These are phyloP conservation scores for Poecilia latipinna DNA, from an alignment of 2,113 vertebrate genomes.

Conservation along the genomic window DNA sequence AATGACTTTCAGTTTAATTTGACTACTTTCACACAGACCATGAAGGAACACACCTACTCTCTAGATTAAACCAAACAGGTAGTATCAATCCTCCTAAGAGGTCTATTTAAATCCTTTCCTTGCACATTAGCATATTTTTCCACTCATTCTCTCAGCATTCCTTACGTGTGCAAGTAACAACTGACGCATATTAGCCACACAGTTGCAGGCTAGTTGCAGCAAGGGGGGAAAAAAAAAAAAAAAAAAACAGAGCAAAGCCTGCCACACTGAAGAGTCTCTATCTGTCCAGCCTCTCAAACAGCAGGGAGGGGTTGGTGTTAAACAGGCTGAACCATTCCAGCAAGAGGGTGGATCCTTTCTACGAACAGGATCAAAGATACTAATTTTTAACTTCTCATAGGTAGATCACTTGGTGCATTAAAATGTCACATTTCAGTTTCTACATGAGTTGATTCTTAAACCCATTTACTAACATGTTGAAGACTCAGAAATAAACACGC, in stretches of 20 bases:
- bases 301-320: constrained; percentile 41
- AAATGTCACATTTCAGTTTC: background rate
- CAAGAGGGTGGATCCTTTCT: constrained; percentile 24
- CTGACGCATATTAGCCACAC: constrained; percentile 12
- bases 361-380: constrained; percentile 28
- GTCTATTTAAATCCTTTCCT: background rate
- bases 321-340: constrained; percentile 69
- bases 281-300: constrained; percentile 45
- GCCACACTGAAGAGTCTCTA: constrained; percentile 40
- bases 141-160: background rate
- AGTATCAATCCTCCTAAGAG: background rate
- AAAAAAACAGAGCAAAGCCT: constrained; percentile 31
- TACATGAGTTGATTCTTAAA: background rate
- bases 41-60: background rate
- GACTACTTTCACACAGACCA: background rate
- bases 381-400: background rate
- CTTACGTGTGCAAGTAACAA: background rate
- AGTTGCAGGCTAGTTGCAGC: constrained; percentile 52
- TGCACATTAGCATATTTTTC: background rate
- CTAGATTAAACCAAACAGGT: background rate
- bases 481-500: background rate
- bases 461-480: background rate
- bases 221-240: constrained; percentile 19
- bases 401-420: constrained; percentile 1
- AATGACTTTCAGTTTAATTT: background rate